Evolutionary conservation across 2,797 vertebrate genomes (phyloP).

Genomic region (Aselliscus stoliczkanus): DNA sequence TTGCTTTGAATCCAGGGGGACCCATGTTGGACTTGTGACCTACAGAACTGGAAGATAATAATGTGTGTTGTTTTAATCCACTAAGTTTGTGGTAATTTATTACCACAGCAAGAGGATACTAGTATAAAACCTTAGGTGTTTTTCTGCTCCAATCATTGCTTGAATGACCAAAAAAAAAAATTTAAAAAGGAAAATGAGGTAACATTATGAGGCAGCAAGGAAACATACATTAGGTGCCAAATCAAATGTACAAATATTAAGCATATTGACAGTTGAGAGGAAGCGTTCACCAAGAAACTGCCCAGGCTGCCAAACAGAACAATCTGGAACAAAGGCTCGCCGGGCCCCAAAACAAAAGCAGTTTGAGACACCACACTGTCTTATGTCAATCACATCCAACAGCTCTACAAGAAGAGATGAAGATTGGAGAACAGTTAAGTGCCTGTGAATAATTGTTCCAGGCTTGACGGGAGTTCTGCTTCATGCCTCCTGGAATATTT

Average conservation of each 20-base stretch:
- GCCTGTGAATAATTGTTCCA: rapidly evolving
- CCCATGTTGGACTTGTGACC: rapidly evolving
- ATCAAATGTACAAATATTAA: no score
- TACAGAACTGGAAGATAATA: neutral
- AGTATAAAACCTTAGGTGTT: no score
- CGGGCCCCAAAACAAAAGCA: neutral
- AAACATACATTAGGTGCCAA: rapidly evolving
- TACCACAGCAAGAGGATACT: neutral
- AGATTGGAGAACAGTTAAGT: neutral
- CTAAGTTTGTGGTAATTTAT: neutral
- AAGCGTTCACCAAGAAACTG: neutral
- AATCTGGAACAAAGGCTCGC: neutral
- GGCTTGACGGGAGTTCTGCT: neutral
- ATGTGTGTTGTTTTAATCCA: no score
- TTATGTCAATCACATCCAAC: rapidly evolving
- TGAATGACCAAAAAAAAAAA: neutral
- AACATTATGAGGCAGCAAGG: neutral
- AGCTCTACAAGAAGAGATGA: neutral
- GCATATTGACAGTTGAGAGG: rapidly evolving
- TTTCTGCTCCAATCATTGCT: neutral
- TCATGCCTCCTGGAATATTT: neutral
- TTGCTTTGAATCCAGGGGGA: neutral
- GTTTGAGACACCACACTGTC: neutral
- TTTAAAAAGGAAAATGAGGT: neutral
- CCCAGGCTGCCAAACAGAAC: neutral